Conservation (phyloP, 2,888 invertebrate genomes). For the Agonopterix subpropinquella region DNA sequence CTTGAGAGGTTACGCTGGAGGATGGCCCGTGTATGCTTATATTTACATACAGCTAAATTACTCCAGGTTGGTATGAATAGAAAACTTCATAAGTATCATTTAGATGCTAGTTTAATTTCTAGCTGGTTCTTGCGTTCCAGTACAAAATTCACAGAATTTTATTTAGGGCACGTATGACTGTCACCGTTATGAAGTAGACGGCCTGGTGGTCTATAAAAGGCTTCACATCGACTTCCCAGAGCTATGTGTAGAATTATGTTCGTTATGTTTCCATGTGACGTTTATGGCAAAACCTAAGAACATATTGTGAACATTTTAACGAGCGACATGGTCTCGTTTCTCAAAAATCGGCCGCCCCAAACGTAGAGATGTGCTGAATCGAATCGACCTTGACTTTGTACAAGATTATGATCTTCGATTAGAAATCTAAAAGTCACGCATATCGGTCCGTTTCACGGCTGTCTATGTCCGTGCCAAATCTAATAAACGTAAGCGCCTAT, state of each 20-base stretch:
- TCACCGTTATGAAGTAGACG: slow-evolving; percentile 37
- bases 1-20: too few species aligned
- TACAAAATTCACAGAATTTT: slow-evolving; percentile 19
- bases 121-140: slow-evolving; percentile 9
- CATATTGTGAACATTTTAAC: too few species aligned
- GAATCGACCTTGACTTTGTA: slow-evolving; percentile 46
- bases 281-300: too few species aligned
- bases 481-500: slow-evolving; percentile 35
- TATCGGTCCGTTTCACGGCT: slow-evolving; percentile 43
- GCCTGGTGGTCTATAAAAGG: slow-evolving; percentile 27
- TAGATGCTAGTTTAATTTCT: not conserved
- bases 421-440: slow-evolving; percentile 51
- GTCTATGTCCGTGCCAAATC: slow-evolving; percentile 43
- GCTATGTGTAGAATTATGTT: not conserved
- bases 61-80: too few species aligned
- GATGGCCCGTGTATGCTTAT: too few species aligned
- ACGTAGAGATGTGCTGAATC: slow-evolving; percentile 22
- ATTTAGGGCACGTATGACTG: slow-evolving; percentile 37
- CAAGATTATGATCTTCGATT: slow-evolving; percentile 39
- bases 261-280: not conserved
- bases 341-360: slow-evolving; percentile 8
- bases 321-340: slow-evolving; percentile 8
- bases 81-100: too few species aligned
- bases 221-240: slow-evolving; percentile 4
- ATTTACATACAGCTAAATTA: too few species aligned